Conservation (phyloP, 2,888 invertebrate species). For the Autographa gamma region DNA sequence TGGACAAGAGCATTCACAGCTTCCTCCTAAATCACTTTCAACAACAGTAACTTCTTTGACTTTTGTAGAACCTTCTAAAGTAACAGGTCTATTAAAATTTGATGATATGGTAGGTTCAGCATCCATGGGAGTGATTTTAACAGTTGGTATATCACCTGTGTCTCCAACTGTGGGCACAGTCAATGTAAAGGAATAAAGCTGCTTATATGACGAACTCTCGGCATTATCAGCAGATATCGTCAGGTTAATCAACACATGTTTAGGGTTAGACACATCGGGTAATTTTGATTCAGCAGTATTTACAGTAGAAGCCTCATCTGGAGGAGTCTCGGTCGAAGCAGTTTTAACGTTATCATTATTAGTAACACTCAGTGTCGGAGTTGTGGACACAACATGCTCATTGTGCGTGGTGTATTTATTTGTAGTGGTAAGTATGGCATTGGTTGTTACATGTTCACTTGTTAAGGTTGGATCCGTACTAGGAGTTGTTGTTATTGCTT, state of each 20-base stretch:
- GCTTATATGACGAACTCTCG: slow-evolving; percentile 85
- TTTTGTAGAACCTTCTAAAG: slow-evolving; percentile 75
- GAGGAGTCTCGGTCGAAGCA: slow-evolving; percentile 55
- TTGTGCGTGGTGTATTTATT: slow-evolving; percentile 66
- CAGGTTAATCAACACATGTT: slow-evolving; percentile 94
- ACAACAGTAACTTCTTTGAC: slow-evolving; percentile 63
- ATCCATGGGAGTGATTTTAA: slow-evolving; percentile 88
- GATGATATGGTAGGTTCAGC: slow-evolving; percentile 79
- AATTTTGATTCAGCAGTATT: slow-evolving; percentile 75
- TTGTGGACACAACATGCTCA: slow-evolving; percentile 73
- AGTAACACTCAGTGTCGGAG: slow-evolving; percentile 66
- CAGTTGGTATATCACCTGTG: slow-evolving; percentile 85
- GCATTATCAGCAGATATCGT: slow-evolving; percentile 92
- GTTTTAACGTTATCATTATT: slow-evolving; percentile 64
- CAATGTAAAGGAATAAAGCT: slow-evolving; percentile 94
- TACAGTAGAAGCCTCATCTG: slow-evolving; percentile 61
- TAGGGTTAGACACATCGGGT: slow-evolving; percentile 80
- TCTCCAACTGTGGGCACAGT: slow-evolving; percentile 92
- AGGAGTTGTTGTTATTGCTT: slow-evolving; percentile 13
- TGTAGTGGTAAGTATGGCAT: slow-evolving; percentile 61
- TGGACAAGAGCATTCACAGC: slow-evolving; percentile 93
- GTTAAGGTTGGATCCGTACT: slow-evolving; percentile 60
- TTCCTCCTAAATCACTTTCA: slow-evolving; percentile 88
- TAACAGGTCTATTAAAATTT: slow-evolving; percentile 81
- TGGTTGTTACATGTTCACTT: slow-evolving; percentile 58